Evolutionary conservation across 2,888 invertebrate species (phyloP), one percentile per base, ranked within the genome.

Genomic region (Microchrysa polita): DNA sequence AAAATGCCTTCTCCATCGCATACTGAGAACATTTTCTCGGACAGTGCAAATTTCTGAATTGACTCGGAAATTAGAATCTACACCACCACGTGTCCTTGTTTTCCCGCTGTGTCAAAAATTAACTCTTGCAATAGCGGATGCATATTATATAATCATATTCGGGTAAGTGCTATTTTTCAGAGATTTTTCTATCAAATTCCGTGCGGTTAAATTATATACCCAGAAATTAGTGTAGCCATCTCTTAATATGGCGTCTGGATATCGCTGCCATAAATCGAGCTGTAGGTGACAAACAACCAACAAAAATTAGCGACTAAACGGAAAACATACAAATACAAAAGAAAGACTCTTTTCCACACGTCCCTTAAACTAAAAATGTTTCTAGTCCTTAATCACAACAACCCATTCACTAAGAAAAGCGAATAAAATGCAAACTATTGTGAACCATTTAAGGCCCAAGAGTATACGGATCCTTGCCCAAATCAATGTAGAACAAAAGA

Each of bases 401-500:
- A 20, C 20, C 18, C 27, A 34, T 34, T 34, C 7, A 34, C 27
- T 18, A 4, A n/a, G 4, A 55, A 55, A 55, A 55, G 52, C 65
- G 42, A 73, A 72, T 67, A 67, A 74, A 72, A 27, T 59, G 63
- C 27, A 69, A 63, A 72, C 73, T 42, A 40, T 75, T 75, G 72
- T 74, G 75, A 75, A 73, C 73, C 73, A 73, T 75, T 75, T 67
- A 75, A 75, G 75, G 74, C 75, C 63, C 75, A 74, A 74, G 73
- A 34, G 27, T 34, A 71, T 59, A 74, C 69, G 71, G 72, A 76
- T 73, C 72, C 72, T 65, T 60, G 34, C 65, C 27, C 22, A 52
- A 72, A 63, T 59, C 71, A 69, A 76, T 69, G 61, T 69, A 57
- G 73, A 74, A 61, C 44, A 67, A 75, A 74, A 48, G 34, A 34